Evolutionary conservation across 2,888 invertebrate genomes (phyloP).

Genomic region (Geophilus truncorum): DNA sequence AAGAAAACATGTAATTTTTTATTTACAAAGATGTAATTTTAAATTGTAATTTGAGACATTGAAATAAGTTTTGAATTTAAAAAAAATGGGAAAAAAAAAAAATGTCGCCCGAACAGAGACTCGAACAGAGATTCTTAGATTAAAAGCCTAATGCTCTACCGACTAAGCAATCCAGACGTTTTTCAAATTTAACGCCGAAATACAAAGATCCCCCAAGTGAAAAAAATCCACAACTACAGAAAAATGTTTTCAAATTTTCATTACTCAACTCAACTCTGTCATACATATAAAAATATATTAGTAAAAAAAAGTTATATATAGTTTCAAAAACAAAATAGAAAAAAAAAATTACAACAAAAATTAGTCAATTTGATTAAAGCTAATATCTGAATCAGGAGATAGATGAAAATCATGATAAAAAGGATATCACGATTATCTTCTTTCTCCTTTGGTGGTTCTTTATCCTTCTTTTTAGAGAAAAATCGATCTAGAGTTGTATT

Average conservation of each 20-base stretch:
- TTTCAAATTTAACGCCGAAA: no score
- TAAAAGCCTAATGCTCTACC: neutral
- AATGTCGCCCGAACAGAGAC: neutral
- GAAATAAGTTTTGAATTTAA: no score
- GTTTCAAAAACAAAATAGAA: neutral
- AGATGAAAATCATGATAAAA: no score
- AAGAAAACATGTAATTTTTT: conserved; percentile 83
- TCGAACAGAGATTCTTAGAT: neutral
- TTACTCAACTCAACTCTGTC: neutral
- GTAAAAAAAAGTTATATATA: no score
- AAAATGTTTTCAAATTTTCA: neutral
- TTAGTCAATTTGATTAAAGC: neutral
- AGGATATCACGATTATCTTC: neutral
- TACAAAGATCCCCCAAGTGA: no score
- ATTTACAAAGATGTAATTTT: conserved; percentile 83
- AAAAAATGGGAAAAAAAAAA: neutral
- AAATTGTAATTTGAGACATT: no score
- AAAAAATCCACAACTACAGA: no score
- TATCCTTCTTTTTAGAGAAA: neutral
- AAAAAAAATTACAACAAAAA: neutral
- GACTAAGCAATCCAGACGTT: neutral
- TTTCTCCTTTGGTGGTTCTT: neutral
- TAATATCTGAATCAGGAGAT: no score
- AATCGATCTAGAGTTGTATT: neutral
- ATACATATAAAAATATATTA: no score